A percentile compares a stretch with the other conserved stretches of the same genome.
Conservation (phyloP, 1,140 invertebrate genomes). For the Drosophila nigrodunni region DNA sequence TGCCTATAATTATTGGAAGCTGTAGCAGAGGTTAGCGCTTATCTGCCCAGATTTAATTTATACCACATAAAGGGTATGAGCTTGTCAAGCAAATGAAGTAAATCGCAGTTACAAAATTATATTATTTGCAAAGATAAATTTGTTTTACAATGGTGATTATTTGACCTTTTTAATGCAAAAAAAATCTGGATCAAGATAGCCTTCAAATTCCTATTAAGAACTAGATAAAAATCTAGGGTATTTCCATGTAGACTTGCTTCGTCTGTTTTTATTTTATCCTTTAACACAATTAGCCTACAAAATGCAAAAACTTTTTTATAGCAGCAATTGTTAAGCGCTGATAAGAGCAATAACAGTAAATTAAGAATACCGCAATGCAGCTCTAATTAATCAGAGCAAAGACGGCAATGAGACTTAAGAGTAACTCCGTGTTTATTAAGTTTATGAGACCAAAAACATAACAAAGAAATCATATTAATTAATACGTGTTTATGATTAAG, state of each 20-base stretch:
- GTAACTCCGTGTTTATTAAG: conserved; percentile 9
- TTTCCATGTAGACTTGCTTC: too few relatives aligned
- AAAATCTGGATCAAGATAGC: too few relatives aligned
- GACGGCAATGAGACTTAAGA: background rate
- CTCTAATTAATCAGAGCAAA: conserved; percentile 41
- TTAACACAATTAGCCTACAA: conserved; percentile 4
- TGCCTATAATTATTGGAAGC: conserved; percentile 11
- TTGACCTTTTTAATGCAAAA: too few relatives aligned
- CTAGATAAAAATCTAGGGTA: too few relatives aligned
- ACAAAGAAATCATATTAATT: conserved; percentile 67
- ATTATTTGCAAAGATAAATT: too few relatives aligned
- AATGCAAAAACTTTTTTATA: conserved; percentile 4
- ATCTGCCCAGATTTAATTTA: background rate
- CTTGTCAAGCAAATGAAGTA: too few relatives aligned
- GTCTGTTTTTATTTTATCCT: background rate
- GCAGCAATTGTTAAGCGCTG: conserved; percentile 13
- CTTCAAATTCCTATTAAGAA: too few relatives aligned
- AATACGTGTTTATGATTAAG: conserved; percentile 77
- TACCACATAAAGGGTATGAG: too few relatives aligned
- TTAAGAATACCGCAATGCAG: conserved; percentile 22
- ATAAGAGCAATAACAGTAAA: background rate
- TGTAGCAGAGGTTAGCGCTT: background rate
- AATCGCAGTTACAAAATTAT: too few relatives aligned
- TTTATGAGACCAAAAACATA: conserved; percentile 10
- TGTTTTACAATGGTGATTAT: too few relatives aligned